Conservation (phyloP, 2,113 vertebrate species). For the Brevimyrus niger region DNA sequence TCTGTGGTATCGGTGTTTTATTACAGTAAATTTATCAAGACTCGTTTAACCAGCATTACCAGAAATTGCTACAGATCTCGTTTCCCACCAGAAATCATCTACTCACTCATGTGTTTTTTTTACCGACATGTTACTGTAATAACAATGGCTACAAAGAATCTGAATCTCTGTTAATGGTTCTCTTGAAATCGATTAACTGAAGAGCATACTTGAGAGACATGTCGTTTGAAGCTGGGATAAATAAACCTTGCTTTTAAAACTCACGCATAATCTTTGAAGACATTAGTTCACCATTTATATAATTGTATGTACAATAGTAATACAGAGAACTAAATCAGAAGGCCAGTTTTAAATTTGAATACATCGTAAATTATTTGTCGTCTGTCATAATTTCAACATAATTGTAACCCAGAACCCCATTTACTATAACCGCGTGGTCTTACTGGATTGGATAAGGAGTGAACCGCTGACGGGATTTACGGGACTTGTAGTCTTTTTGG, state of each 20-base stretch:
- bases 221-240: not conserved
- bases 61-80: not conserved
- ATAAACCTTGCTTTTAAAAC: not conserved
- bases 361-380: not conserved
- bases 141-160: not conserved
- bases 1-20: not conserved
- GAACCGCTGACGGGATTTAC: not conserved
- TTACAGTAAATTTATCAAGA: not conserved
- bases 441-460: constrained; percentile 45
- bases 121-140: not conserved
- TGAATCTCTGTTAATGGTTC: not conserved
- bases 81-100: not conserved
- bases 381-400: not conserved
- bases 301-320: not conserved
- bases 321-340: not conserved
- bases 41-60: not conserved
- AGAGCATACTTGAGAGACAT: not conserved
- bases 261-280: not conserved
- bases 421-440: constrained; percentile 49
- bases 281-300: not conserved
- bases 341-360: not conserved
- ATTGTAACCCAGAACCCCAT: not conserved
- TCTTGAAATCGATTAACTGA: not conserved
- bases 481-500: constrained; percentile 46
- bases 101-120: not conserved